Evolutionary conservation across 2,888 invertebrate genomes (phyloP).

Genomic region (Apodemia hepburni): DNA sequence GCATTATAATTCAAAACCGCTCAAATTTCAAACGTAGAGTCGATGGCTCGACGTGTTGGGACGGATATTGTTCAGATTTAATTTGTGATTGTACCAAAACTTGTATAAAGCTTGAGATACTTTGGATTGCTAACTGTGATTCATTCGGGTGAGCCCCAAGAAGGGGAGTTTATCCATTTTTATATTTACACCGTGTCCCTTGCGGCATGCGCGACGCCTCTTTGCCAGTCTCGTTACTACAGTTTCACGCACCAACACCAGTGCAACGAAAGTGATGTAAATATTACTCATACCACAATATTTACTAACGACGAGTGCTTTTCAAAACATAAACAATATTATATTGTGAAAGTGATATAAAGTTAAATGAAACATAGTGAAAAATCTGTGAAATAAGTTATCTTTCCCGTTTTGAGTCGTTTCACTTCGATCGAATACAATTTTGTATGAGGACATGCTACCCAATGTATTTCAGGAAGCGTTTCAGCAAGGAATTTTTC

Average conservation of each 20-base stretch:
- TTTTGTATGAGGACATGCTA: conserved; percentile 59
- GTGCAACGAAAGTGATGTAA: conserved; percentile 70
- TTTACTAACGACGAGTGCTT: conserved; percentile 66
- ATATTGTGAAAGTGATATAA: conserved; percentile 43
- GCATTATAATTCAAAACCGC: conserved; percentile 53
- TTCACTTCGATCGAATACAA: conserved; percentile 68
- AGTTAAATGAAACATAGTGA: conserved; percentile 44
- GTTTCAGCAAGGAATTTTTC: conserved; percentile 73
- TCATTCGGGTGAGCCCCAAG: conserved; percentile 71
- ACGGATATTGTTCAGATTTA: conserved; percentile 32
- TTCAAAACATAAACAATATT: conserved; percentile 51
- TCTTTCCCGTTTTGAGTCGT: conserved; percentile 54
- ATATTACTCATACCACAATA: conserved; percentile 72
- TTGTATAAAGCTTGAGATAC: conserved; percentile 44
- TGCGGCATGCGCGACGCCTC: conserved; percentile 76
- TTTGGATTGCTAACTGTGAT: conserved; percentile 65
- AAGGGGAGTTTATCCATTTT: conserved; percentile 79
- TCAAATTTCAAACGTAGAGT: conserved; percentile 51
- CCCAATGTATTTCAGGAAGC: conserved; percentile 74
- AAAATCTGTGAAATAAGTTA: conserved; percentile 53
- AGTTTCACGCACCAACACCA: conserved; percentile 74
- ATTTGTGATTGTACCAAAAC: conserved; percentile 47
- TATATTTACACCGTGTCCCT: conserved; percentile 77
- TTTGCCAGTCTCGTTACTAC: conserved; percentile 73
- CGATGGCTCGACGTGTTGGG: conserved; percentile 24